Evolutionary conservation across 2,888 invertebrate species (phyloP).

Genomic region (Laothoe populi): DNA sequence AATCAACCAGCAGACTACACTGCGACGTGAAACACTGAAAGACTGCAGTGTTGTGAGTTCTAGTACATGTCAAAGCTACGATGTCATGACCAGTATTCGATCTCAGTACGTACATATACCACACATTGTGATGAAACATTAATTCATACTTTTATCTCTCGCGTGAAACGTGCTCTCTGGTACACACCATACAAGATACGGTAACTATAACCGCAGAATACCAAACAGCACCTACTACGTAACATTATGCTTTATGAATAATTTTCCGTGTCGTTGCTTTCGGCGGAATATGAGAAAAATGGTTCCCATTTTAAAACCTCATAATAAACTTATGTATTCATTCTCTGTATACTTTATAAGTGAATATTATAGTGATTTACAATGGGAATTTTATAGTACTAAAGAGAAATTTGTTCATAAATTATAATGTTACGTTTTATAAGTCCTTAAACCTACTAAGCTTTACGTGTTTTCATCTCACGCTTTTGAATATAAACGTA

Average conservation of each 20-base stretch:
- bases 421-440: background rate
- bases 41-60: too few relatives aligned
- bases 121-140: slow-evolving; percentile 28
- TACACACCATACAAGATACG: slow-evolving; percentile 18
- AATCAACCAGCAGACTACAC: too few relatives aligned
- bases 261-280: slow-evolving; percentile 23
- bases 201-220: slow-evolving; percentile 24
- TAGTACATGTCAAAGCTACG: too few relatives aligned
- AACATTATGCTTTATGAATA: slow-evolving; percentile 24
- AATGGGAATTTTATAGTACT: slow-evolving; percentile 5
- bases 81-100: background rate
- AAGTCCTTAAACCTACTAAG: background rate
- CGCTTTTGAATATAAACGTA: background rate
- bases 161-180: slow-evolving; percentile 22
- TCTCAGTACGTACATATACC: background rate
- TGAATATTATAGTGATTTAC: slow-evolving; percentile 18
- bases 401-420: slow-evolving; percentile 1
- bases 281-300: slow-evolving; percentile 19
- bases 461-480: background rate
- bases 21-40: too few relatives aligned
- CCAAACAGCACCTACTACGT: slow-evolving; percentile 14
- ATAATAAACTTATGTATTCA: slow-evolving; percentile 17
- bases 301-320: slow-evolving; percentile 20
- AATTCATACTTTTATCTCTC: slow-evolving; percentile 26
- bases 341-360: slow-evolving; percentile 15